A percentile compares a stretch with the other conserved stretches of the same genome.
Evolutionary conservation across 1,140 invertebrate genomes (phyloP).

Genomic region (Drosophila arawakana): DNA sequence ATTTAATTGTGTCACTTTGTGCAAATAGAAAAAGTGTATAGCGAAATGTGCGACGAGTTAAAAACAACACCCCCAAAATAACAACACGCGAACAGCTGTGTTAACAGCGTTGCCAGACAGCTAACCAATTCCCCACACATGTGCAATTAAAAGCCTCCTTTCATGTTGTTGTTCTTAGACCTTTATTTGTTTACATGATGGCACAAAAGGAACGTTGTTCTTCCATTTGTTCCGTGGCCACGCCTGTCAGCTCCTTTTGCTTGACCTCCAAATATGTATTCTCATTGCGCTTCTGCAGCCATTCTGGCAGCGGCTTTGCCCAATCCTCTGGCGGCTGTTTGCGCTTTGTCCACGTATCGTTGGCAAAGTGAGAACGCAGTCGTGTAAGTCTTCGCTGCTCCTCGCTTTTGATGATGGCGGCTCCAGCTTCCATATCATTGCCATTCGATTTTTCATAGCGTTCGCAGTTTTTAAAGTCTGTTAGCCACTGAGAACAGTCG

Average conservation of each 20-base stretch:
- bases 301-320: conserved; percentile 91
- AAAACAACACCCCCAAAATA: conserved; percentile 18
- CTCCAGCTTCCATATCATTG: conserved; percentile 87
- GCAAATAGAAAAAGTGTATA: conserved; percentile 2
- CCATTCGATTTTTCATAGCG: conserved; percentile 87
- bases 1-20: neutral
- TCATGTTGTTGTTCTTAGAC: conserved; percentile 3
- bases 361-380: conserved; percentile 88
- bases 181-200: conserved; percentile 61
- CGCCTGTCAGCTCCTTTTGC: conserved; percentile 86
- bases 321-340: conserved; percentile 91
- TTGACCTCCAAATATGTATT: conserved; percentile 88
- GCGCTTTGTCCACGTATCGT: conserved; percentile 92
- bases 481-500: conserved; percentile 92
- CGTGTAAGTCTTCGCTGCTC: conserved; percentile 87
- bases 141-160: neutral
- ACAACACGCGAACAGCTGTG: conserved; percentile 19
- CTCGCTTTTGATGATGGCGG: conserved; percentile 90
- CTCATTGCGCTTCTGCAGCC: conserved; percentile 88
- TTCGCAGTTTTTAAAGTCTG: conserved; percentile 90
- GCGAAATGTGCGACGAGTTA: conserved; percentile 8
- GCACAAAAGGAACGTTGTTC: conserved; percentile 58
- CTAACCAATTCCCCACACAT: neutral
- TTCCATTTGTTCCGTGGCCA: conserved; percentile 13
- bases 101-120: conserved; percentile 32